Evolutionary conservation across 2,888 invertebrate species (phyloP).

Genomic region (Rhodophaea formosa): DNA sequence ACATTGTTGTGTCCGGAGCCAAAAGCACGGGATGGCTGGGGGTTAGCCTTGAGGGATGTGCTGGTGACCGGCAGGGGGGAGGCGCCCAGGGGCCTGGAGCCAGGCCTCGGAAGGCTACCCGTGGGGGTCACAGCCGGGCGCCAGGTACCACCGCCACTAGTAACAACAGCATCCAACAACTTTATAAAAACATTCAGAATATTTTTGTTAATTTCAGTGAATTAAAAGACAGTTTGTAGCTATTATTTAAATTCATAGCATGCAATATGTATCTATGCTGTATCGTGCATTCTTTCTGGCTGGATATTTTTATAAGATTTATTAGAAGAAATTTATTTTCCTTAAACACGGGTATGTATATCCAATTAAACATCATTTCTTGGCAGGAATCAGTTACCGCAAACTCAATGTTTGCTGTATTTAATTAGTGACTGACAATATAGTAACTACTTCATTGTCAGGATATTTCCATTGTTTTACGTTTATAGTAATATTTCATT

Average conservation of each 20-base stretch:
- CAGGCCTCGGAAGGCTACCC: slow-evolving; percentile 85
- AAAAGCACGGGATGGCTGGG: slow-evolving; percentile 86
- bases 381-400: too few relatives aligned
- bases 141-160: slow-evolving; percentile 94
- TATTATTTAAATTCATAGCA: too few relatives aligned
- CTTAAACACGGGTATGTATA: too few relatives aligned
- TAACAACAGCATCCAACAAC: neutral
- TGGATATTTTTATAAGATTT: too few relatives aligned
- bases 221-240: too few relatives aligned
- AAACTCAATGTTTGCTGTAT: too few relatives aligned
- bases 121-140: slow-evolving; percentile 93
- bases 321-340: too few relatives aligned
- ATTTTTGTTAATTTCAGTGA: neutral
- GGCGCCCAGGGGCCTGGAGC: slow-evolving; percentile 71
- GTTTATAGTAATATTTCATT: neutral
- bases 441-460: slow-evolving; percentile 16
- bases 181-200: neutral
- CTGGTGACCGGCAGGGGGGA: slow-evolving; percentile 88
- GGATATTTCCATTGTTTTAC: neutral
- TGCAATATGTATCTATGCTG: too few relatives aligned
- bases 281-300: too few relatives aligned
- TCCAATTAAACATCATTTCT: too few relatives aligned
- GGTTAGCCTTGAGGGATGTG: slow-evolving; percentile 90
- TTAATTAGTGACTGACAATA: too few relatives aligned
- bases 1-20: slow-evolving; percentile 94